Conservation (phyloP, 2,797 vertebrate genomes). For the Leptodactylus fallax region DNA sequence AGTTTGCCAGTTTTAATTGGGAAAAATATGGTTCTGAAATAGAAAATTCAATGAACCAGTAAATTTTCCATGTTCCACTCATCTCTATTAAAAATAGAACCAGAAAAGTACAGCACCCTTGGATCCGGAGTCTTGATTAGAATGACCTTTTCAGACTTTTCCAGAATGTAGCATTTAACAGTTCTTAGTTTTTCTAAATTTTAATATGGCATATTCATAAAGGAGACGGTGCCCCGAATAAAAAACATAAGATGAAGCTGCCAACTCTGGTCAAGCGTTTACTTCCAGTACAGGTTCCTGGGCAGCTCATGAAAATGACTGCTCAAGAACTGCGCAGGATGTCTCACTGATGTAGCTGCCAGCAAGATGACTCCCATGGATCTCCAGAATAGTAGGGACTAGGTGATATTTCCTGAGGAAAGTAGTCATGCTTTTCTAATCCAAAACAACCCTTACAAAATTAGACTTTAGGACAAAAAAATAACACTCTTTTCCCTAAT, state of each 20-base stretch:
- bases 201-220: background rate
- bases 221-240: background rate
- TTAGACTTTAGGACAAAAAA: no score
- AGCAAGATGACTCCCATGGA: no score
- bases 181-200: background rate
- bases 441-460: no score
- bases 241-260: no score
- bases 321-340: background rate
- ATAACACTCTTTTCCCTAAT: no score
- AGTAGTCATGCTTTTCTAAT: no score
- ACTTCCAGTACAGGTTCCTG: background rate
- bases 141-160: background rate
- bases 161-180: background rate
- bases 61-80: background rate
- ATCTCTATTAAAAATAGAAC: slow-evolving; percentile 19
- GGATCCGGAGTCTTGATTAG: background rate
- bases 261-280: background rate
- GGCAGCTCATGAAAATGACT: background rate
- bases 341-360: no score
- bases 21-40: background rate
- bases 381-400: no score
- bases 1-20: slow-evolving; percentile 2
- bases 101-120: background rate
- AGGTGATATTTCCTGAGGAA: no score
- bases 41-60: background rate